A percentile compares a stretch with the other conserved stretches of the same genome.
Conservation (phyloP, 2,797 vertebrate genomes). For the Cichlasoma orientale region DNA sequence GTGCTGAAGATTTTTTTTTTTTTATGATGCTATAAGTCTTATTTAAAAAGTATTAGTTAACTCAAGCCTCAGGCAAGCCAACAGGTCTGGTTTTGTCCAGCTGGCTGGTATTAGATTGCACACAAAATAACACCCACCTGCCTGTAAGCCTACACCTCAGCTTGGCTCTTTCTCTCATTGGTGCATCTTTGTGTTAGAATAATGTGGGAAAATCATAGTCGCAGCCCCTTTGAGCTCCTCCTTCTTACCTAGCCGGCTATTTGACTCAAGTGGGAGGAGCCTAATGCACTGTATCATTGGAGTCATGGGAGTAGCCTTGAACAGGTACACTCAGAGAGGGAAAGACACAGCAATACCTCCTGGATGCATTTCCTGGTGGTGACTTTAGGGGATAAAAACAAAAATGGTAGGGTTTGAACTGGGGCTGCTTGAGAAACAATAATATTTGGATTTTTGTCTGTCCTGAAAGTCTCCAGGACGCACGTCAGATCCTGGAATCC, state of each 20-base stretch:
- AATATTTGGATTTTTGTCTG: conserved; percentile 7
- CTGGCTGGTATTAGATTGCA: conserved; percentile 32
- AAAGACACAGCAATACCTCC: conserved; percentile 23
- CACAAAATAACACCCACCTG: conserved; percentile 52
- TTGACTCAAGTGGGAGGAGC: conserved; percentile 53
- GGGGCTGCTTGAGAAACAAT: not conserved
- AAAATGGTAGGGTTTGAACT: conserved; percentile 4
- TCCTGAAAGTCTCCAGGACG: conserved; percentile 24
- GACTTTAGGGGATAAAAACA: not conserved
- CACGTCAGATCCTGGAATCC: conserved; percentile 72
- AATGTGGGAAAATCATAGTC: conserved; percentile 68
- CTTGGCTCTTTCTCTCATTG: conserved; percentile 31
- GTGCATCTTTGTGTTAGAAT: conserved; percentile 41
- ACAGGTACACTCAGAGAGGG: conserved; percentile 67
- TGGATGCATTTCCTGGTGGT: conserved; percentile 62
- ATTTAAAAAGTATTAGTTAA: conserved; percentile 41
- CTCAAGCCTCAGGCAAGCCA: conserved; percentile 37
- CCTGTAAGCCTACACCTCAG: conserved; percentile 40
- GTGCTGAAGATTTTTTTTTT: not conserved
- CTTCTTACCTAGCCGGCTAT: conserved; percentile 51
- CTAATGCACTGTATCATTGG: conserved; percentile 47
- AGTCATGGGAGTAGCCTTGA: conserved; percentile 65
- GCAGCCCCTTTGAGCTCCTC: conserved; percentile 43
- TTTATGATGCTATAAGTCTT: not conserved
- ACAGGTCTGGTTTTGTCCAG: conserved; percentile 52